phyloP scores from a whole-genome alignment of 2,113 vertebrate genomes.

The Pangasianodon gigas region DNA sequence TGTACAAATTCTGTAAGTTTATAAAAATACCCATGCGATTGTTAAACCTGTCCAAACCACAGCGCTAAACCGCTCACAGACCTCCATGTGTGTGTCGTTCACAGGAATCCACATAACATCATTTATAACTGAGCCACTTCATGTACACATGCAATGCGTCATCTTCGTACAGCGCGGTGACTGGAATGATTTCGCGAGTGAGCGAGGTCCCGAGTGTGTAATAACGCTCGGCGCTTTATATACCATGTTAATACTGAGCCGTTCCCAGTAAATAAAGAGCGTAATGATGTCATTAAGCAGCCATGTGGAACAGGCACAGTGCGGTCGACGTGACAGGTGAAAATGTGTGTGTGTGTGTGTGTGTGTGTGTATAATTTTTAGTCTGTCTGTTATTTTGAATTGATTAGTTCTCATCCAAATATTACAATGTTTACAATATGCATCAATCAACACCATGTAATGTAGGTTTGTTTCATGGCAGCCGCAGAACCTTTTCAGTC shows the following conservation, averaged over 20 bases:
- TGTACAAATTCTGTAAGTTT: neutral
- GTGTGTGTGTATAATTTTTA: neutral
- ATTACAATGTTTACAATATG: neutral
- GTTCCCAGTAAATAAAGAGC: neutral
- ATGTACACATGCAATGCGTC: neutral
- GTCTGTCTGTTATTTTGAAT: neutral
- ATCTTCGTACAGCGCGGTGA: neutral
- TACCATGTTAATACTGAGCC: neutral
- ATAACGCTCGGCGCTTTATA: neutral
- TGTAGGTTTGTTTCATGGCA: neutral
- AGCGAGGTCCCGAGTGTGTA: neutral
- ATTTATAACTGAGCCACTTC: neutral
- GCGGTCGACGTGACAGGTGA: neutral
- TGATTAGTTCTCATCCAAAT: neutral
- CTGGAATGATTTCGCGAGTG: neutral
- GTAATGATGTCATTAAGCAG: constrained; percentile 18
- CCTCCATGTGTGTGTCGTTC: neutral
- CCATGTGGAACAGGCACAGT: neutral
- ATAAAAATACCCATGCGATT: neutral
- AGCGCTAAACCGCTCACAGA: neutral
- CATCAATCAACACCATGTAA: neutral
- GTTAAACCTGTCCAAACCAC: neutral
- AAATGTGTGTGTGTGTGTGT: neutral
- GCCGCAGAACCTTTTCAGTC: neutral
- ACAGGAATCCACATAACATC: neutral